Evolutionary conservation across 2,797 vertebrate species (phyloP).

Genomic region (Enteromius viviparus): DNA sequence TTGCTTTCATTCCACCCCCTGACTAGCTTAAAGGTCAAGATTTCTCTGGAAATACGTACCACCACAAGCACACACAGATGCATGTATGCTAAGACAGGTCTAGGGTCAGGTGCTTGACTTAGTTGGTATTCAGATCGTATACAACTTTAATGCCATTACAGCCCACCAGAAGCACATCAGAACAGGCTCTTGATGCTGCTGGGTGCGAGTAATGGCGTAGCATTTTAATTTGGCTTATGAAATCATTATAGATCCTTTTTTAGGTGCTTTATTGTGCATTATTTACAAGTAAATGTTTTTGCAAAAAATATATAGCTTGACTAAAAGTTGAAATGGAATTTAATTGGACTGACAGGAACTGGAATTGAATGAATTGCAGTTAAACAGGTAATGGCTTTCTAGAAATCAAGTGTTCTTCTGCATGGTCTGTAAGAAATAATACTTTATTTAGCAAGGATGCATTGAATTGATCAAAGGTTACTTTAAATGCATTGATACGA

Average conservation of each 20-base stretch:
- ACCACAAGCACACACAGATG: conserved; percentile 35
- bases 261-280: not conserved
- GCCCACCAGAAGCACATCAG: not conserved
- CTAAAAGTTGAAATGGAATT: not conserved
- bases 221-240: not conserved
- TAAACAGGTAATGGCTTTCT: not conserved
- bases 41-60: conserved; percentile 67
- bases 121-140: conserved; percentile 47
- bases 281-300: not conserved
- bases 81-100: conserved; percentile 15
- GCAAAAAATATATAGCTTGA: not conserved
- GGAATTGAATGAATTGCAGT: not conserved
- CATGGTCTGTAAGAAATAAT: not conserved
- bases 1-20: conserved; percentile 72
- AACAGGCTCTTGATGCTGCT: not conserved
- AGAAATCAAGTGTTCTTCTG: not conserved
- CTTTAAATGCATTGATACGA: not conserved
- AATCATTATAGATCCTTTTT: not conserved
- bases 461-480: not conserved
- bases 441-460: not conserved
- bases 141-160: conserved; percentile 30
- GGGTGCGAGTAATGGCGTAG: not conserved
- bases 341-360: not conserved
- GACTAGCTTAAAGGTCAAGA: conserved; percentile 75
- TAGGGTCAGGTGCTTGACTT: conserved; percentile 28